Percentiles rank a stretch among this genome's conserved stretches.
phyloP scores from a whole-genome alignment of 2,113 vertebrate genomes.

The Parotia lawesii region DNA sequence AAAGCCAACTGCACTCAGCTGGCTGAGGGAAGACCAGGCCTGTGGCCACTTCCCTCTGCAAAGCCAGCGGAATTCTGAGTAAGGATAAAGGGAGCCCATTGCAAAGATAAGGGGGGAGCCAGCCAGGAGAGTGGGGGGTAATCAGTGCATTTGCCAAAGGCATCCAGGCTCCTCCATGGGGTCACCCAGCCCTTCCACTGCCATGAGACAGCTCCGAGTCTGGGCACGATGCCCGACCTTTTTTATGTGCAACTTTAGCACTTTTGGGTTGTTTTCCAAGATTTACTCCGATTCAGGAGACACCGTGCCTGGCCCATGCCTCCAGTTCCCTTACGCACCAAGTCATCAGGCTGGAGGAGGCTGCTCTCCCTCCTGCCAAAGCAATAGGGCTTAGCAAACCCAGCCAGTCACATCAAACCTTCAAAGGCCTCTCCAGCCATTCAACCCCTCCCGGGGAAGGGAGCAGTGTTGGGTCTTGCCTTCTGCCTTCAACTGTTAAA shows the following conservation, averaged over 20 bases:
- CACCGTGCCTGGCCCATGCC: neutral
- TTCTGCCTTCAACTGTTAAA: neutral
- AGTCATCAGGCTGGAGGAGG: neutral
- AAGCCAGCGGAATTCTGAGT: fast-evolving
- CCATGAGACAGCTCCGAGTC: fast-evolving
- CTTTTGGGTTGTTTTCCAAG: neutral
- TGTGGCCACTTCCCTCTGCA: neutral
- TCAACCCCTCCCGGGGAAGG: neutral
- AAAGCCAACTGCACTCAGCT: neutral
- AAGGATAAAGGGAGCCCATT: neutral
- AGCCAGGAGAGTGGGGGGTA: neutral
- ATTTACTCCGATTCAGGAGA: neutral
- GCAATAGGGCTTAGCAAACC: neutral
- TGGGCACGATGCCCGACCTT: fast-evolving
- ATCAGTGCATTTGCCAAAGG: neutral
- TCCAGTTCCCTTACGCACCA: neutral
- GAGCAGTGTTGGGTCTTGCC: neutral
- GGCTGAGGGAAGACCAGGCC: neutral
- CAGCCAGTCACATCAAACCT: neutral
- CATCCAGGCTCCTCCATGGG: neutral
- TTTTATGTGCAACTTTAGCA: neutral
- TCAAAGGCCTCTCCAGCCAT: slow-evolving; percentile 5
- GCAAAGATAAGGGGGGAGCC: neutral
- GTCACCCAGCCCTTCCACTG: neutral
- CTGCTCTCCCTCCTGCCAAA: neutral